Evolutionary conservation across 2,888 invertebrate genomes (phyloP), one percentile per base, ranked within the genome.

Genomic region (Brachynemurus nebulosus): DNA sequence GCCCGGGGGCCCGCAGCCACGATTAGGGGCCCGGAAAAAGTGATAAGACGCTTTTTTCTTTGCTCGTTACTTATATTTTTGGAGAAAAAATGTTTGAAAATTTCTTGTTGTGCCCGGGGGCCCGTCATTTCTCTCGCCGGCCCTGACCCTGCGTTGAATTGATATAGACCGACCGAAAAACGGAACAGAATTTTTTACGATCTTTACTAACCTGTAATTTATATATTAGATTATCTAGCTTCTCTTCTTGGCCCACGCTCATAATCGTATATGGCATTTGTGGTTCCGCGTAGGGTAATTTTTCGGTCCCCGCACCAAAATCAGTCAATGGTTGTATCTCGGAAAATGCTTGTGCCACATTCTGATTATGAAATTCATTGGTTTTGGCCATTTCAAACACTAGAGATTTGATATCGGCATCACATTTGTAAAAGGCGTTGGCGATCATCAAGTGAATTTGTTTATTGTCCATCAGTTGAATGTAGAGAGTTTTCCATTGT

Each of bases 381-480:
- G 52, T 48, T 14, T 50, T 51, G 54, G 64, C 40, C 59, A 66
- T 48, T 60, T 65, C 48, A 62, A 62, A 47, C 51, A 64, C 47
- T 58, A 59, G 39, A 59, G 60, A 54, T 61, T 68, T 57, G 55
- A 65, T 57, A 59, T 71, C 46, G 4, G 65, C 56, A 25, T 58
- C 57, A 8, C 71, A 67, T 1, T 61, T 62, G 49, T 64, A 70
- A 9, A 74, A 56, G 2, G 67, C 69, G 40, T 67, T 57, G 2
- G 72, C 71, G 45, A 74, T 58, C 16, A 69, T 57, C 58, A 65
- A 63, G 50, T 71, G 70, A 12, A 70, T 62, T 50, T 66, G 65
- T 49, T 59, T 62, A 18, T 58, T 59, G 40, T 59, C 54, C 14
- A 67, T 53, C 40, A 72, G 53, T 42, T 69, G 61, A 11, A 60